Conservation (phyloP, 2,888 invertebrate genomes). For the Carpatolechia fugitivella region DNA sequence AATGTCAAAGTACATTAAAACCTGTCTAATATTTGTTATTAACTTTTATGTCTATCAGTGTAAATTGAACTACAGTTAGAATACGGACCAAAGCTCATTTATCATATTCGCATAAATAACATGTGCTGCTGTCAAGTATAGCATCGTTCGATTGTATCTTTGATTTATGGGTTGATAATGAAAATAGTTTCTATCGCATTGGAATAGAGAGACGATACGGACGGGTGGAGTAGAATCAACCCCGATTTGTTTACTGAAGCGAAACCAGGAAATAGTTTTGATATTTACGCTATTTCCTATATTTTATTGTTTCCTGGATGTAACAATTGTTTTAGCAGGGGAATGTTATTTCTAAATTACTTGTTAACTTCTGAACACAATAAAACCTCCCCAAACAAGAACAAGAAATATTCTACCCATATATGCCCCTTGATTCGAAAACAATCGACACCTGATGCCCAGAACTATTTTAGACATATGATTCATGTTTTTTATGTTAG, state of each 20-base stretch:
- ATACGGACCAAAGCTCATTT: conserved; percentile 48
- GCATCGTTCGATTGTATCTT: conserved; percentile 64
- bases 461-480: no score
- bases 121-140: conserved; percentile 59
- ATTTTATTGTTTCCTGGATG: conserved; percentile 10
- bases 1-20: neutral
- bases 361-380: no score
- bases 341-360: no score
- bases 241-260: conserved; percentile 5
- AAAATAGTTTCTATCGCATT: conserved; percentile 65
- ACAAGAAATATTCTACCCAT: no score
- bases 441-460: no score
- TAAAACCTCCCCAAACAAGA: no score
- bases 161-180: conserved; percentile 74
- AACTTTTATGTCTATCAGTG: neutral
- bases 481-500: no score
- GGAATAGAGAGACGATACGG: conserved; percentile 32
- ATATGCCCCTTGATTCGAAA: no score
- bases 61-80: conserved; percentile 12
- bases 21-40: neutral
- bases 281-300: neutral
- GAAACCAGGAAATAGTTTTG: neutral
- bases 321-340: no score
- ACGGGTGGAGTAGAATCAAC: conserved; percentile 29
- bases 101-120: conserved; percentile 63